These are phyloP conservation scores for Cyphomyrus discorhynchus DNA, from an alignment of 2,113 vertebrate species.

Conservation along the genomic window DNA sequence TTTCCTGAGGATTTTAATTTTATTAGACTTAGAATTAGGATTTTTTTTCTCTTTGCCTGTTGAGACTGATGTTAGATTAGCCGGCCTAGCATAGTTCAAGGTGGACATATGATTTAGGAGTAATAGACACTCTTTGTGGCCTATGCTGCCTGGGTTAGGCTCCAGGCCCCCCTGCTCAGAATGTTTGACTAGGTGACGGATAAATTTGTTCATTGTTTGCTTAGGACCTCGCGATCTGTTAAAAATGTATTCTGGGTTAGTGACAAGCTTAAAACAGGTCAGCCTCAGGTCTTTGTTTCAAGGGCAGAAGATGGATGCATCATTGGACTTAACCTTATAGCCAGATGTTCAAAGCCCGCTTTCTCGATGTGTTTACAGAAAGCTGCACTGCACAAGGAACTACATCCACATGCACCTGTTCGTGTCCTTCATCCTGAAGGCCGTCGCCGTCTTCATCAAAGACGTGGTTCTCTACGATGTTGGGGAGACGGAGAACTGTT, in stretches of 20 bases:
- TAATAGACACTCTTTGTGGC: neutral
- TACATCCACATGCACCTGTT: neutral
- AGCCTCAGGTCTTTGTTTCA: neutral
- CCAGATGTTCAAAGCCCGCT: neutral
- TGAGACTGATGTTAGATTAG: neutral
- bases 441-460: neutral
- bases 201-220: neutral
- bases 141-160: neutral
- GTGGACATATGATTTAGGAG: neutral
- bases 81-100: neutral
- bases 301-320: neutral
- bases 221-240: neutral
- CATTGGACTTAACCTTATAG: neutral
- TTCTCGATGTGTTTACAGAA: neutral
- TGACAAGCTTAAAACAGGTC: neutral
- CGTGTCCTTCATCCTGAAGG: neutral
- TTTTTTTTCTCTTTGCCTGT: neutral
- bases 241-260: neutral
- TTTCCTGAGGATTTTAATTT: neutral
- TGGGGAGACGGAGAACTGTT: neutral
- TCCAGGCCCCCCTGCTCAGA: neutral
- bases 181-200: neutral
- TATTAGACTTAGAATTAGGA: neutral
- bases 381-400: neutral
- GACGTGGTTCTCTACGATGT: neutral